Base-by-base conservation (phyloP, 2,113 vertebrate species). In the Bubo blakistoni region DNA sequence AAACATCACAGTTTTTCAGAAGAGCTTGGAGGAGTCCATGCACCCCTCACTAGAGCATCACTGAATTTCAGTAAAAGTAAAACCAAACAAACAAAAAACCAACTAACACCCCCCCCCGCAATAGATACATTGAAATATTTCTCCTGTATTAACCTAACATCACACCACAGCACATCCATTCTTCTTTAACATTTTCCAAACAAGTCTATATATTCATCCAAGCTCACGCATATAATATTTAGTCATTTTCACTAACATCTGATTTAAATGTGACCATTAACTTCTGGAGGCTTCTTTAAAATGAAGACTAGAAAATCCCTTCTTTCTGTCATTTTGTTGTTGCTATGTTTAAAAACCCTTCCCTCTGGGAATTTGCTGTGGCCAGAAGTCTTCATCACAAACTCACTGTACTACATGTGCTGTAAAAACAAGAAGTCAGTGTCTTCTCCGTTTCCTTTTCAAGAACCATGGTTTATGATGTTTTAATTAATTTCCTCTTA, bases 301-400 rank as follows among this genome's bases (percentile, higher is more conserved):
- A 70, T 27, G 16, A 26, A 90, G 49, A 49, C 47, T 78, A 74
- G 32, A 95, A 94, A 84, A 90, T 36, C 58, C 24, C 63, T 71
- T 47, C 17, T 88, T 88, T 88, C 63, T 84, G 63, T 84, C 47
- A 86, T 81, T 88, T 88, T 84, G 77, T 77, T 92, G 69, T 86
- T 94, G 40, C 62, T 84, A 12, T 42, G 40, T 79, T 92, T 96
- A 51, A 95, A 95, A 65, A 52, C 65, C 84, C 52, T 78, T 86
- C 61, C 91, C 86, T 81, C 61, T 91, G 89, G 92, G 91, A 89
- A 79, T 92, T 81, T 72, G 18, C 34, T 94, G 92, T 73, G 94
- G 83, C 92, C 66, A 81, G 27, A 95, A 94, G 47, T n/a, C 92
- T 81, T 93, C 86, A 86, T 83, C 73, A 88, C 57, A 81, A 86